These are phyloP conservation scores for Anisognathus igniventris DNA, from an alignment of 2,797 vertebrate genomes.

Conservation along the genomic window DNA sequence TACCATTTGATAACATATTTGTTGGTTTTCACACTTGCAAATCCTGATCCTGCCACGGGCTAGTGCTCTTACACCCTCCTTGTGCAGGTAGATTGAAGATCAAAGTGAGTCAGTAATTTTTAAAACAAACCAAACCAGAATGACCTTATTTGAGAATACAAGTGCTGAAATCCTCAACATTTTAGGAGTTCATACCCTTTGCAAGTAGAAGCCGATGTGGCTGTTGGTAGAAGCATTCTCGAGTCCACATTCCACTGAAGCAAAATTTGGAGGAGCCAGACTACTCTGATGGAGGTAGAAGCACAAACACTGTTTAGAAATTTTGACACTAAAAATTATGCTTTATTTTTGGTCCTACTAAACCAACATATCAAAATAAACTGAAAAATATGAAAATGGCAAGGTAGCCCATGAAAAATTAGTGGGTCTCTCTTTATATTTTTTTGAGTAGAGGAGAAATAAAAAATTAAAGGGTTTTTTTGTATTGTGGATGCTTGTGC, in stretches of 20 bases:
- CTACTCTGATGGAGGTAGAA: neutral
- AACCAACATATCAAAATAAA: neutral
- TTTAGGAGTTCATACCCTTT: neutral
- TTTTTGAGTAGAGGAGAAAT: neutral
- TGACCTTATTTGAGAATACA: neutral
- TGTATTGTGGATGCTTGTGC: conserved; percentile 38
- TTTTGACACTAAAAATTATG: neutral
- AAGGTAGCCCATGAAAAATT: neutral
- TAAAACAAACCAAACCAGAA: neutral
- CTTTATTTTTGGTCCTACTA: neutral
- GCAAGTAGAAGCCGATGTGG: neutral
- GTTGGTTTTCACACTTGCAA: neutral
- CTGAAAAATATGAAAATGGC: neutral
- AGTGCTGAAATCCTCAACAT: neutral
- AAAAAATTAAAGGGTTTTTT: neutral
- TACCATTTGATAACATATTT: neutral
- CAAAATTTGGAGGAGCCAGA: neutral
- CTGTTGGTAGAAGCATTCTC: neutral
- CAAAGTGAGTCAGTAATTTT: neutral
- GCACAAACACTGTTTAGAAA: neutral
- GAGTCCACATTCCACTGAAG: neutral
- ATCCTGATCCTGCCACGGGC: neutral
- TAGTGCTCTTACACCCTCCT: neutral
- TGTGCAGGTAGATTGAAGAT: neutral
- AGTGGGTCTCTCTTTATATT: neutral